A percentile compares a stretch with the other conserved stretches of the same genome.
phyloP scores from a whole-genome alignment of 2,888 invertebrate genomes.

The Limenitis camilla region DNA sequence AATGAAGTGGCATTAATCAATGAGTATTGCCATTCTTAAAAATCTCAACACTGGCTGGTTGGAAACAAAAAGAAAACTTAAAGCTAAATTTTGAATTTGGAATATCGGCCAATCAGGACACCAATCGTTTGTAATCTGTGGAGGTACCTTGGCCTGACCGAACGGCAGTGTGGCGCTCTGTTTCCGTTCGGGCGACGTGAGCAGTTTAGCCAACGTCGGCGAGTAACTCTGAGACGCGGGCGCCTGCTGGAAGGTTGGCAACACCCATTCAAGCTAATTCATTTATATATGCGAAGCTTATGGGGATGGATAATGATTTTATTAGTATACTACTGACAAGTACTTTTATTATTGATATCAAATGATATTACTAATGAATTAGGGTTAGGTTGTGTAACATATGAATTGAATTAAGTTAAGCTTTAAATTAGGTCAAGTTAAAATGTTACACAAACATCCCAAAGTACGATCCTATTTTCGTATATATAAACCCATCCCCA shows the following conservation, averaged over 20 bases:
- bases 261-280: constrained; percentile 66
- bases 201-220: constrained; percentile 85
- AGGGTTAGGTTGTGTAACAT: too few species aligned
- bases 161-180: constrained; percentile 62
- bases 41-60: constrained; percentile 9
- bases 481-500: constrained; percentile 7
- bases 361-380: too few species aligned
- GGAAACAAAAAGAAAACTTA: constrained; percentile 34
- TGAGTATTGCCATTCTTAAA: constrained; percentile 59
- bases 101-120: constrained; percentile 67
- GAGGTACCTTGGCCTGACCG: constrained; percentile 74
- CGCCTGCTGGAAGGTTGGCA: constrained; percentile 73
- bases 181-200: constrained; percentile 79
- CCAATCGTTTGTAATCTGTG: constrained; percentile 54
- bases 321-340: too few species aligned
- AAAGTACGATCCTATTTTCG: not conserved
- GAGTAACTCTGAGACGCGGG: constrained; percentile 79
- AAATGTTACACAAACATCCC: not conserved
- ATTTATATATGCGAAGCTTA: constrained; percentile 31
- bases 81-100: constrained; percentile 72
- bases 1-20: constrained; percentile 48
- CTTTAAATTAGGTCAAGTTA: not conserved
- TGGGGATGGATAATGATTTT: constrained; percentile 40
- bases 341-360: too few species aligned
- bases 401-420: too few species aligned